phyloP scores from a whole-genome alignment of 1,140 invertebrate genomes.

The Ceratina japonica region DNA sequence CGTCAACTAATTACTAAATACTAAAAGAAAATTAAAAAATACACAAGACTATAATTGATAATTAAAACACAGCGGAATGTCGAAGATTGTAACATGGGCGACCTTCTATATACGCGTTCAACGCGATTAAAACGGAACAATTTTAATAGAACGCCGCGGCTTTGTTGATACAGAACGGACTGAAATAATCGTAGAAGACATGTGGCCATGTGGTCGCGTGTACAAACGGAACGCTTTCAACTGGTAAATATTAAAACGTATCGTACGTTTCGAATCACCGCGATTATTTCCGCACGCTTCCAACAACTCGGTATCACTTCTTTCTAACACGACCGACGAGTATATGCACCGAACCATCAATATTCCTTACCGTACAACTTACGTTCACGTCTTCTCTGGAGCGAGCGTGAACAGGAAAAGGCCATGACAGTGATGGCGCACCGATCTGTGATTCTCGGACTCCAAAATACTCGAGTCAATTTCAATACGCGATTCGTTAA shows the following conservation, averaged over 20 bases:
- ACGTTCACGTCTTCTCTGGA: constrained; percentile 69
- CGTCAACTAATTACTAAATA: background rate
- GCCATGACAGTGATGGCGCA: constrained; percentile 56
- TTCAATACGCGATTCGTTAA: background rate
- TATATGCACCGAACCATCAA: constrained; percentile 14
- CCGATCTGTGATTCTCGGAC: constrained; percentile 55
- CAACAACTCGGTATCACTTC: constrained; percentile 15
- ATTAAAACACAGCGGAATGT: background rate
- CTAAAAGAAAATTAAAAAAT: background rate
- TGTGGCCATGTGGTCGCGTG: constrained; percentile 66
- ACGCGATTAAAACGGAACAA: background rate
- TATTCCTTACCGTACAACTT: constrained; percentile 61
- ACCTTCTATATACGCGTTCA: background rate
- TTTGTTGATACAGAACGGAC: constrained; percentile 31
- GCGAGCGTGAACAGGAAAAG: constrained; percentile 76
- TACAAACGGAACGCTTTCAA: constrained; percentile 33
- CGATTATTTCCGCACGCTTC: background rate
- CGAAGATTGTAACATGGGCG: background rate
- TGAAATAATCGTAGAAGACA: constrained; percentile 52
- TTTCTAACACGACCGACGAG: constrained; percentile 1
- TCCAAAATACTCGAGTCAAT: constrained; percentile 52
- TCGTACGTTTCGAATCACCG: constrained; percentile 26
- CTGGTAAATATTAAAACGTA: constrained; percentile 1
- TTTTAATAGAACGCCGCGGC: background rate
- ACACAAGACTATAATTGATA: no score